Evolutionary conservation across 2,797 vertebrate genomes (phyloP).

Genomic region (Crenichthys baileyi): DNA sequence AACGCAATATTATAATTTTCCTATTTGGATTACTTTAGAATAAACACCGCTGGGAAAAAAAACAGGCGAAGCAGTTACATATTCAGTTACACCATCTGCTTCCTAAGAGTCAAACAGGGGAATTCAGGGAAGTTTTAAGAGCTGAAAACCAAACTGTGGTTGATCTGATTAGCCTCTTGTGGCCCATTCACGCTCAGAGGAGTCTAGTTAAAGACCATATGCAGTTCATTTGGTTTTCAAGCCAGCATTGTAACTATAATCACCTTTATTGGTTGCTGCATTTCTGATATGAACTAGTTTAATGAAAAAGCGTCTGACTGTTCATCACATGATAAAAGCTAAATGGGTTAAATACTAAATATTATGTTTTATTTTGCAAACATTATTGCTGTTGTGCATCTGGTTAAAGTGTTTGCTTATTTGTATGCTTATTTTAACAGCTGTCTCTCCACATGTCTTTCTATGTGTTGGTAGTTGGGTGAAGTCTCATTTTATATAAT

Average conservation of each 20-base stretch:
- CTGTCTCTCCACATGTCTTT: not conserved
- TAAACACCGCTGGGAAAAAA: not conserved
- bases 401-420: not conserved
- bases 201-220: slow-evolving; percentile 9
- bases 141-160: not conserved
- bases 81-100: not conserved
- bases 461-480: not conserved
- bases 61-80: not conserved
- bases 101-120: not conserved
- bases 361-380: not conserved
- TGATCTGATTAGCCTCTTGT: slow-evolving; percentile 3
- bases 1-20: not conserved
- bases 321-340: not conserved
- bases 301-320: not conserved
- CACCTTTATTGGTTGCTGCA: not conserved
- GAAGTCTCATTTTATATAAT: not conserved
- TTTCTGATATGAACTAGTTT: not conserved
- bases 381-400: not conserved
- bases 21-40: not conserved
- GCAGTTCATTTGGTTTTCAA: slow-evolving; percentile 1
- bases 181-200: not conserved
- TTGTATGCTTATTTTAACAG: not conserved
- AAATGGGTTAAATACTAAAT: not conserved
- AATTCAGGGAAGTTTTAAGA: not conserved
- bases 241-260: not conserved